Evolutionary conservation across 2,888 invertebrate species (phyloP).

Genomic region (Catocala sponsa): DNA sequence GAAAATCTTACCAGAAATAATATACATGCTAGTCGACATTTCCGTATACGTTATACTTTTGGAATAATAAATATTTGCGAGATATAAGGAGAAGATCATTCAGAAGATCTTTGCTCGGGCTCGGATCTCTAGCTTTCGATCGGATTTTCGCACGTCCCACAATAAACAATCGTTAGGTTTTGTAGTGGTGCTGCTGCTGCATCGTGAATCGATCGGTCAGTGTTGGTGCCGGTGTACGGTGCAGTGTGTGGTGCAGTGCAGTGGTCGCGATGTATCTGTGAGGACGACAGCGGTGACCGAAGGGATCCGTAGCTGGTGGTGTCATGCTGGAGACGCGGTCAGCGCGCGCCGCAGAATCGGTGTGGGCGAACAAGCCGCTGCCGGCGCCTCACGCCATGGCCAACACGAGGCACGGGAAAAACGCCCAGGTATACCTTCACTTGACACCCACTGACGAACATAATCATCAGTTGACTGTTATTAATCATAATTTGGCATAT

Average conservation of each 20-base stretch:
- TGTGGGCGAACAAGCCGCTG: slow-evolving; percentile 89
- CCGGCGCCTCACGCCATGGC: slow-evolving; percentile 88
- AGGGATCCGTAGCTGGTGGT: slow-evolving; percentile 71
- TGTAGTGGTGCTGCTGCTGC: slow-evolving; percentile 62
- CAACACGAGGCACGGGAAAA: slow-evolving; percentile 90
- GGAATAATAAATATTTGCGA: slow-evolving; percentile 32
- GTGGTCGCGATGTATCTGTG: slow-evolving; percentile 74
- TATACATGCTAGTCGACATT: slow-evolving; percentile 24
- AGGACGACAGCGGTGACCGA: slow-evolving; percentile 66
- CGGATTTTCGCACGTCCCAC: slow-evolving; percentile 74
- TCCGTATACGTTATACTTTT: slow-evolving; percentile 26
- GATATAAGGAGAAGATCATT: slow-evolving; percentile 41
- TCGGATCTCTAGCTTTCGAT: slow-evolving; percentile 71
- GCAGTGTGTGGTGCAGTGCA: slow-evolving; percentile 67
- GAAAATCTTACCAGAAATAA: slow-evolving; percentile 57
- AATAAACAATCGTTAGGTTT: slow-evolving; percentile 73
- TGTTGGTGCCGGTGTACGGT: slow-evolving; percentile 37
- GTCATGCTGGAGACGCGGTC: slow-evolving; percentile 93
- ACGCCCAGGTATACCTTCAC: slow-evolving; percentile 85
- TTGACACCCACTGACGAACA: slow-evolving; percentile 36
- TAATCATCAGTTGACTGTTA: slow-evolving; percentile 28
- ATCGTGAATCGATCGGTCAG: slow-evolving; percentile 52
- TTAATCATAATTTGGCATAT: slow-evolving; percentile 38
- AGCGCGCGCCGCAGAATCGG: slow-evolving; percentile 91
- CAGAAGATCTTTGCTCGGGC: slow-evolving; percentile 62